Evolutionary conservation across 1,140 invertebrate species (phyloP).

Genomic region (Mylabris phalerata): DNA sequence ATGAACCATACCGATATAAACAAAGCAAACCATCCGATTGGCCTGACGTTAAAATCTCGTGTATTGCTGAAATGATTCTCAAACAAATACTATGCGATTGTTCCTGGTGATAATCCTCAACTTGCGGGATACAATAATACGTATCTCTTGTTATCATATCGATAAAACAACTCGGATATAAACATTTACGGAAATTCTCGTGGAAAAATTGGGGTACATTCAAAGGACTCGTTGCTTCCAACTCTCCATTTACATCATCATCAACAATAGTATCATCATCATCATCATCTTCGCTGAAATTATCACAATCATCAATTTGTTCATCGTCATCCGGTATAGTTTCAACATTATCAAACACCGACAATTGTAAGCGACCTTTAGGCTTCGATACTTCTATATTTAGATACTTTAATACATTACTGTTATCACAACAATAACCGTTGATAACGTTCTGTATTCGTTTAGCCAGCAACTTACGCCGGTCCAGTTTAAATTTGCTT

Average conservation of each 20-base stretch:
- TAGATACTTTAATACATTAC: slow-evolving; percentile 52
- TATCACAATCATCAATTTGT: not conserved
- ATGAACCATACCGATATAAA: slow-evolving; percentile 37
- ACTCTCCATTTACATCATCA: slow-evolving; percentile 19
- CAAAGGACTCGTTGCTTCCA: slow-evolving; percentile 21
- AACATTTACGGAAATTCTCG: slow-evolving; percentile 50
- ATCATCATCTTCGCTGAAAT: slow-evolving; percentile 16
- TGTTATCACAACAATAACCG: slow-evolving; percentile 52
- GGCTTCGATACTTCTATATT: slow-evolving; percentile 32
- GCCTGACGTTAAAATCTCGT: slow-evolving; percentile 47
- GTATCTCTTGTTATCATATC: slow-evolving; percentile 58
- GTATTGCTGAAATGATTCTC: slow-evolving; percentile 59
- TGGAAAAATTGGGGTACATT: slow-evolving; percentile 60
- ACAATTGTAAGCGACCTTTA: slow-evolving; percentile 10
- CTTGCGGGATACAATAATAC: slow-evolving; percentile 63
- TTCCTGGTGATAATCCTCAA: slow-evolving; percentile 58
- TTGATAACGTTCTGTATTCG: slow-evolving; percentile 56
- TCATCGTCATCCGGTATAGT: slow-evolving; percentile 9
- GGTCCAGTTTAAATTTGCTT: slow-evolving; percentile 48
- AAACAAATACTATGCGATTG: slow-evolving; percentile 55
- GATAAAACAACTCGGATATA: slow-evolving; percentile 55
- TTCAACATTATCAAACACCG: slow-evolving; percentile 22
- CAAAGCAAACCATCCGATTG: slow-evolving; percentile 39
- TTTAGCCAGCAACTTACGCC: slow-evolving; percentile 46
- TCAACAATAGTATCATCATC: slow-evolving; percentile 18